Evolutionary conservation across 2,113 vertebrate species (phyloP).

Genomic region (Tapirus terrestris): DNA sequence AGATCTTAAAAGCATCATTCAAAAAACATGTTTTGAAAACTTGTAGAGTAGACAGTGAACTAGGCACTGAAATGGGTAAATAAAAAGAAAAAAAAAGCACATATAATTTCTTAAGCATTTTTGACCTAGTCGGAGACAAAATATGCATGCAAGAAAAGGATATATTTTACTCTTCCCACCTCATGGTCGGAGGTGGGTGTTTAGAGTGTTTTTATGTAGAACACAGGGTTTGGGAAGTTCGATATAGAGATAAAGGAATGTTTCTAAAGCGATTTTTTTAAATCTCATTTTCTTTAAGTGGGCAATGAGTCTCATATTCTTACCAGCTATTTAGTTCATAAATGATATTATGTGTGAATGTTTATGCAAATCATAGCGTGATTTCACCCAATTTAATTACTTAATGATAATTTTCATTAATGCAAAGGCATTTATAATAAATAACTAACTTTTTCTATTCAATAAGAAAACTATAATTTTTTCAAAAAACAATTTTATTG

Average conservation of each 20-base stretch:
- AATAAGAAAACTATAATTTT: neutral
- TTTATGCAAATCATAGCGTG: neutral
- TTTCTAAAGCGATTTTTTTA: neutral
- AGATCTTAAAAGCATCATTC: neutral
- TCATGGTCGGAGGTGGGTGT: too few species aligned
- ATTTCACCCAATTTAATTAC: neutral
- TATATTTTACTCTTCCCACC: neutral
- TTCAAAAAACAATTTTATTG: neutral
- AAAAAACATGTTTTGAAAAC: neutral
- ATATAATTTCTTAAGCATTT: neutral
- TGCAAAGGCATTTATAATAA: neutral
- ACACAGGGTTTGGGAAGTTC: neutral
- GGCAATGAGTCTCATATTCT: neutral
- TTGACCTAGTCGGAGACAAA: neutral
- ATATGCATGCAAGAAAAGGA: neutral
- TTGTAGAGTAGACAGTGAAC: too few species aligned
- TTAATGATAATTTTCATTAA: neutral
- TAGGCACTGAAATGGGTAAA: neutral
- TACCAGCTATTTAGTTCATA: neutral
- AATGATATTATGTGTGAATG: neutral
- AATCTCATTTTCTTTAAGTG: neutral
- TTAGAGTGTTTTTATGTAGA: neutral
- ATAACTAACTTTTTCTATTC: neutral
- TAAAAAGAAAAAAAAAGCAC: neutral
- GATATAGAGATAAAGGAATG: neutral